These are phyloP conservation scores for Pogonognathellus flavescens DNA, from an alignment of 1,140 invertebrate species.

Conservation along the genomic window DNA sequence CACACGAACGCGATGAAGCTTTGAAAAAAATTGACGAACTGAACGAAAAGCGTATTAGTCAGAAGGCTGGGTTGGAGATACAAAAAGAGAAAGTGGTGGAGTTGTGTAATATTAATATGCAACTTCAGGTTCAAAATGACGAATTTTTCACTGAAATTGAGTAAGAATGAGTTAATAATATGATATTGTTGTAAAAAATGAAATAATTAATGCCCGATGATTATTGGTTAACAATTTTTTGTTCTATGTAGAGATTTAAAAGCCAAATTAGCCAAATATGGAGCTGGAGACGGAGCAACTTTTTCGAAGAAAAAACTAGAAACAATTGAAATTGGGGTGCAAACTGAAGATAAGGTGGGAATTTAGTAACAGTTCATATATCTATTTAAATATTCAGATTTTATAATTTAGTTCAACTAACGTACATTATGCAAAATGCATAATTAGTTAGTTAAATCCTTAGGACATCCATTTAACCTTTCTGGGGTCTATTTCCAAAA, in stretches of 20 bases:
- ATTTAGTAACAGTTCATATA: too few relatives aligned
- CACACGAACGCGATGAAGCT: neutral
- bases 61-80: neutral
- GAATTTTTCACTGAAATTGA: neutral
- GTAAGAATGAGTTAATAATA: neutral
- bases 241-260: neutral
- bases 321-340: neutral
- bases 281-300: neutral
- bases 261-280: neutral
- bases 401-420: too few relatives aligned
- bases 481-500: too few relatives aligned
- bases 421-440: too few relatives aligned
- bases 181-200: too few relatives aligned
- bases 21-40: neutral
- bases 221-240: too few relatives aligned
- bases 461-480: too few relatives aligned
- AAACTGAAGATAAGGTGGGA: slow-evolving; percentile 1
- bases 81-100: neutral
- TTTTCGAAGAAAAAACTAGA: neutral
- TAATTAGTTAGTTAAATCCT: too few relatives aligned
- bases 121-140: neutral
- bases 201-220: too few relatives aligned
- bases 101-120: neutral
- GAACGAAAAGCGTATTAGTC: neutral
- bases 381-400: too few relatives aligned